phyloP scores from a whole-genome alignment of 2,113 vertebrate species.

The Panurus biarmicus region DNA sequence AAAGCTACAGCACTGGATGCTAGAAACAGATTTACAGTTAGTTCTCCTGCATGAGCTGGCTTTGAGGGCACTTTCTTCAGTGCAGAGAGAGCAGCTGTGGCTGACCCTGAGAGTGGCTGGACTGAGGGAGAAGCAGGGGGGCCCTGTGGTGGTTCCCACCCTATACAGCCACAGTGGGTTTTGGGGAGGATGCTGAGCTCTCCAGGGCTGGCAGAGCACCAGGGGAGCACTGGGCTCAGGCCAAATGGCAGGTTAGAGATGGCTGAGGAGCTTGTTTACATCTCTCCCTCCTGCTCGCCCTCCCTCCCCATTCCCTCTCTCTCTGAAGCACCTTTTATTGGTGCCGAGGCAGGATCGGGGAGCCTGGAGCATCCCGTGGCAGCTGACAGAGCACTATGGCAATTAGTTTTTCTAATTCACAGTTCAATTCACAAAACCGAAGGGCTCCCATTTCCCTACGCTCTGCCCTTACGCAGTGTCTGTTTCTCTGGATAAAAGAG shows the following conservation, averaged over 20 bases:
- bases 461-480: not conserved
- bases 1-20: not conserved
- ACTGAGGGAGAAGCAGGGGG: too few relatives aligned
- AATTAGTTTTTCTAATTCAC: not conserved
- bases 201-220: not conserved
- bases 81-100: not conserved
- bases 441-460: not conserved
- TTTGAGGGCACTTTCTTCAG: not conserved
- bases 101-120: fast-evolving
- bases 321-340: not conserved
- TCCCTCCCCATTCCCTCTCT: not conserved
- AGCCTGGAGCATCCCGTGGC: not conserved
- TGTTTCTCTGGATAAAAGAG: not conserved
- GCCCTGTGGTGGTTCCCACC: fast-evolving
- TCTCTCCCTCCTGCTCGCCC: not conserved
- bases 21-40: not conserved
- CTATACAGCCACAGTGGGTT: fast-evolving
- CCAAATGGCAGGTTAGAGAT: not conserved
- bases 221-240: fast-evolving
- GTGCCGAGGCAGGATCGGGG: not conserved
- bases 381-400: not conserved
- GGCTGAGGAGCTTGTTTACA: not conserved
- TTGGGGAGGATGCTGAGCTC: not conserved
- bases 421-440: not conserved
- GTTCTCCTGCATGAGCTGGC: not conserved